Evolutionary conservation across 2,797 vertebrate genomes (phyloP), one percentile per base, ranked within the genome.

Genomic region (Anniella stebbinsi): DNA sequence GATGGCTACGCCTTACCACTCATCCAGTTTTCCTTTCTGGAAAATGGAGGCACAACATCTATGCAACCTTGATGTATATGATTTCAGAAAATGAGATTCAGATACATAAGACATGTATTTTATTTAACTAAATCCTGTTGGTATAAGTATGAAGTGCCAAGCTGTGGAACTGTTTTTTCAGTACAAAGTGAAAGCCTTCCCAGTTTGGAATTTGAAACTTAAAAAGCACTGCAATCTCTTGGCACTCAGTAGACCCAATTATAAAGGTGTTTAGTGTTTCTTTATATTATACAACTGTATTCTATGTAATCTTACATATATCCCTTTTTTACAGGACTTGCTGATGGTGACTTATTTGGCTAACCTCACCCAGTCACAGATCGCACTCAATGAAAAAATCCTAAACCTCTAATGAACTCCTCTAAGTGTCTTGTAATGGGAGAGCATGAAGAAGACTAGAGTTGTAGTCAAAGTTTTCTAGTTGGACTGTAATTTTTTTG

Each of bases 341-440:
- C 95, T 99, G 97, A 99, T 99, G 99, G 99, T 99, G 97, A 99
- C 99, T 70, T 99, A 99, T 96, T 96, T 99, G 97, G 97, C 99
- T 60, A 99, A 99, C 95, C 98, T 99, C 91, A 99, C 99, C 77
- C 99, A 99, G 97, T 98, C 99, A 94, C 99, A 99, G 96, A 99
- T 99, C 28, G 98, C 98, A 91, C 98, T 99, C 76, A 99, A 99
- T 0, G 99, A 99, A 97, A 99, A 99, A 95, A 98, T 99, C 80
- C 98, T 99, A 89, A 98, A 97, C 95, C 96, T 98, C 89, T 98
- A 95, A 97, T 93, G 72, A 57, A 94, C 83, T 25, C 89, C 36
- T 45, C 45, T n/a, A 93, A 63, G 85, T 70, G 90, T 73, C 36
- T 30, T 67, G 25, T 38, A 69, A 57, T 66, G 89, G 66, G 60